A percentile compares a stretch with the other conserved stretches of the same genome.
These are phyloP conservation scores for Emys orbicularis DNA, from an alignment of 2,797 vertebrate genomes.

Conservation along the genomic window DNA sequence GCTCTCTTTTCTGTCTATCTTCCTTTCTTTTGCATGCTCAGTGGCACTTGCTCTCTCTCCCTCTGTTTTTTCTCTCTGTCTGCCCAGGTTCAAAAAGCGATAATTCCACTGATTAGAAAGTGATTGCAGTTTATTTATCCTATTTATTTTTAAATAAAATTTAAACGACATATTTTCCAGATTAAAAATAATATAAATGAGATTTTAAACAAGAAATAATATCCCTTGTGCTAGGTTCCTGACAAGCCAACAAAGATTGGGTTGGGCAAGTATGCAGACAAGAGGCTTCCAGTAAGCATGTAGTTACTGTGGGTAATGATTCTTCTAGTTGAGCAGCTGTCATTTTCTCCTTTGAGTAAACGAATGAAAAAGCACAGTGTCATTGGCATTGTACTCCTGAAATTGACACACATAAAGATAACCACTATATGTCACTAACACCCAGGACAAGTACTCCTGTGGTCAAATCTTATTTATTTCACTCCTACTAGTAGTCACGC, in stretches of 20 bases:
- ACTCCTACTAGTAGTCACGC: not conserved
- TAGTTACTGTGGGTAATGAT: not conserved
- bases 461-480: not conserved
- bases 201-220: not conserved
- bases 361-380: not conserved
- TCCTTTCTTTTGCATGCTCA: not conserved
- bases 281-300: not conserved
- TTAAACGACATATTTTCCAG: not conserved
- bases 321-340: not conserved
- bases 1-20: not conserved
- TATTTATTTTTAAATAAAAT: not conserved
- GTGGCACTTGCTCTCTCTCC: not conserved
- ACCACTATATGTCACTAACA: not conserved
- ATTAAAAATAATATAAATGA: not conserved
- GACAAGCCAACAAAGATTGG: not conserved
- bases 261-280: not conserved
- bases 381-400: not conserved
- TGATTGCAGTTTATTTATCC: not conserved
- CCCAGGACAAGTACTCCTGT: fast-evolving
- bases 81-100: not conserved
- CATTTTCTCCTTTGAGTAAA: not conserved
- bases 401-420: not conserved
- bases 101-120: not conserved
- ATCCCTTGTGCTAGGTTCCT: not conserved
- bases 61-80: not conserved